Evolutionary conservation across 2,113 vertebrate species (phyloP).

Genomic region (Columbina picui): DNA sequence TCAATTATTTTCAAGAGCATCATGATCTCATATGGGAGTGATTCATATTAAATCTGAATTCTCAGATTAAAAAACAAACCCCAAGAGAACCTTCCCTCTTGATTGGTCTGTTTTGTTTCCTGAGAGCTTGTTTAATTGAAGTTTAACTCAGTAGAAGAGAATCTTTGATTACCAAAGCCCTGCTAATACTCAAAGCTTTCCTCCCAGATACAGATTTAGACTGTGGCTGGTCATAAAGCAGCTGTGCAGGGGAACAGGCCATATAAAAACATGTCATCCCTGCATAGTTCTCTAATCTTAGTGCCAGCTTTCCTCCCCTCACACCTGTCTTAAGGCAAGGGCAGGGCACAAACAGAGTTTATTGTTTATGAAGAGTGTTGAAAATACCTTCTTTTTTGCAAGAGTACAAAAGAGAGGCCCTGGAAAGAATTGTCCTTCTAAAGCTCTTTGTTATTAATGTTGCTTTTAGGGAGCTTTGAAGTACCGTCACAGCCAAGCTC

Average conservation of each 20-base stretch:
- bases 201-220: background rate
- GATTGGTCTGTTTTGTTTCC: background rate
- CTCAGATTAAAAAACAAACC: constrained; percentile 15
- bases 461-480: background rate
- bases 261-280: background rate
- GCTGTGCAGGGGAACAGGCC: background rate
- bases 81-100: background rate
- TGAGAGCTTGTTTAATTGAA: constrained; percentile 6
- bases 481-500: background rate
- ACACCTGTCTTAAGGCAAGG: background rate
- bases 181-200: background rate
- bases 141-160: background rate
- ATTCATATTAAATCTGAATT: constrained; percentile 19
- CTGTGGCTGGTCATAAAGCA: background rate
- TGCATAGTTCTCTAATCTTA: background rate
- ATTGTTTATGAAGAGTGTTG: background rate
- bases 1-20: constrained; percentile 23
- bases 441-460: background rate
- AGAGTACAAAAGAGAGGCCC: background rate
- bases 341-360: background rate
- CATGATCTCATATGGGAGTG: background rate
- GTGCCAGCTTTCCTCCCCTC: background rate
- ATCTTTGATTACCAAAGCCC: background rate
- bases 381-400: background rate
- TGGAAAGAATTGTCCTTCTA: background rate